phyloP scores from a whole-genome alignment of 1,140 invertebrate species.

The Harpegnathos saltator region DNA sequence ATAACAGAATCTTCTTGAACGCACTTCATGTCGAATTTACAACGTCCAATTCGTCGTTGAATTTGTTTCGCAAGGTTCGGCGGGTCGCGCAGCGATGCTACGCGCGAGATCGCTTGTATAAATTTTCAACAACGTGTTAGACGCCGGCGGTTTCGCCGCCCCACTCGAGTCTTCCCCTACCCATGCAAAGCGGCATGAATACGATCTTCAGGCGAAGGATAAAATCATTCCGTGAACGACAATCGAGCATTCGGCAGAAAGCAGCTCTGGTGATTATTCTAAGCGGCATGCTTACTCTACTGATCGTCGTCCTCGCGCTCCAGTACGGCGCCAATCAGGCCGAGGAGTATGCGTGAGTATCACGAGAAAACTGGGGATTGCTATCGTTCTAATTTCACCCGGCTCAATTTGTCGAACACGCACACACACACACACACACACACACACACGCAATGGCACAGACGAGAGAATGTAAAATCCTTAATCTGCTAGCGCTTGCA shows the following conservation, averaged over 20 bases:
- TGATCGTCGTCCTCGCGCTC: slow-evolving; percentile 64
- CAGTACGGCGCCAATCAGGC: slow-evolving; percentile 42
- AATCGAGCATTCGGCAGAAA: slow-evolving; percentile 64
- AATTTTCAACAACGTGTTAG: slow-evolving; percentile 2
- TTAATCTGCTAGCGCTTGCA: too few relatives aligned
- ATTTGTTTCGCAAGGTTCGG: too few relatives aligned
- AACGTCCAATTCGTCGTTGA: too few relatives aligned
- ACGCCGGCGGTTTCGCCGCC: slow-evolving; percentile 4
- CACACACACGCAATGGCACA: too few relatives aligned
- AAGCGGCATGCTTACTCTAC: slow-evolving; percentile 71
- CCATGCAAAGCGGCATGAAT: slow-evolving; percentile 16
- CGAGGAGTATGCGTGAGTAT: slow-evolving; percentile 60
- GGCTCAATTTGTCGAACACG: background rate
- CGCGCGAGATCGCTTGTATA: background rate
- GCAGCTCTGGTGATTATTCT: slow-evolving; percentile 58
- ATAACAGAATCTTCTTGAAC: too few relatives aligned
- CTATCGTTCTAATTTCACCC: background rate
- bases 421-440: too few relatives aligned
- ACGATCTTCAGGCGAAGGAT: slow-evolving; percentile 63
- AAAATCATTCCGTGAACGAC: slow-evolving; percentile 68
- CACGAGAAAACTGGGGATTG: background rate
- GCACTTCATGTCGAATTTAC: too few relatives aligned
- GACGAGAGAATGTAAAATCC: too few relatives aligned
- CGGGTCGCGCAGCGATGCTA: background rate
- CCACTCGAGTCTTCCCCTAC: slow-evolving; percentile 62